Conservation (phyloP, 2,113 vertebrate genomes). For the Brachyhypopomus gauderio region DNA sequence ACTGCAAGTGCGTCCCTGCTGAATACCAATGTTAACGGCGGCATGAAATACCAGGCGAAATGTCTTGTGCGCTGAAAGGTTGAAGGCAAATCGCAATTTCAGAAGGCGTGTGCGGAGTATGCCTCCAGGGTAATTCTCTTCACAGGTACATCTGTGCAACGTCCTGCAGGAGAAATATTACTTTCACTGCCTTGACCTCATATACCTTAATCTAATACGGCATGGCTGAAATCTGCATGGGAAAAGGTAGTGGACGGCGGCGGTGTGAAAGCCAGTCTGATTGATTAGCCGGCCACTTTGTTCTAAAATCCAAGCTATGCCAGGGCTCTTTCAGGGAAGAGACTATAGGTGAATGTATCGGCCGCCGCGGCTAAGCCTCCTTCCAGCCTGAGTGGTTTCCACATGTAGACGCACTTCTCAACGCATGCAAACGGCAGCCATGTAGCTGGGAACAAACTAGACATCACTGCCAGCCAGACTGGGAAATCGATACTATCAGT, state of each 20-base stretch:
- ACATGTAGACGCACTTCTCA: not conserved
- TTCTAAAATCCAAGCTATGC: slow-evolving; percentile 1
- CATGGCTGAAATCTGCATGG: not conserved
- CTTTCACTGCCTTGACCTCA: slow-evolving; percentile 12
- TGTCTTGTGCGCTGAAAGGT: not conserved
- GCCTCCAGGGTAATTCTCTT: not conserved
- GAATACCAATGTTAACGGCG: slow-evolving; percentile 25
- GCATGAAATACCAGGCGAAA: slow-evolving; percentile 11
- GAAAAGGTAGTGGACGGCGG: not conserved
- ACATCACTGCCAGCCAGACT: not conserved
- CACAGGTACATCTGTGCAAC: slow-evolving; percentile 2
- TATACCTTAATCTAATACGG: not conserved
- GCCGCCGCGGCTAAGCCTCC: not conserved
- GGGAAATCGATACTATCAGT: slow-evolving; percentile 34
- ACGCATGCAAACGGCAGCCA: not conserved
- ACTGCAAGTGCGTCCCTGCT: not conserved
- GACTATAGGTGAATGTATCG: slow-evolving; percentile 19
- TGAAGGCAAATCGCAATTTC: not conserved
- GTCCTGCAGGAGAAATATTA: slow-evolving; percentile 17
- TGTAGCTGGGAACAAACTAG: not conserved
- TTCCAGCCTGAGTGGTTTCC: not conserved
- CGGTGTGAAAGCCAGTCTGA: not conserved
- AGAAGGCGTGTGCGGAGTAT: not conserved
- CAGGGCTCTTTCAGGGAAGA: slow-evolving; percentile 15
- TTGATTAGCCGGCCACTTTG: slow-evolving; percentile 19